These are phyloP conservation scores for Callithrix jacchus DNA, from an alignment of 2,113 vertebrate genomes.

Conservation along the genomic window DNA sequence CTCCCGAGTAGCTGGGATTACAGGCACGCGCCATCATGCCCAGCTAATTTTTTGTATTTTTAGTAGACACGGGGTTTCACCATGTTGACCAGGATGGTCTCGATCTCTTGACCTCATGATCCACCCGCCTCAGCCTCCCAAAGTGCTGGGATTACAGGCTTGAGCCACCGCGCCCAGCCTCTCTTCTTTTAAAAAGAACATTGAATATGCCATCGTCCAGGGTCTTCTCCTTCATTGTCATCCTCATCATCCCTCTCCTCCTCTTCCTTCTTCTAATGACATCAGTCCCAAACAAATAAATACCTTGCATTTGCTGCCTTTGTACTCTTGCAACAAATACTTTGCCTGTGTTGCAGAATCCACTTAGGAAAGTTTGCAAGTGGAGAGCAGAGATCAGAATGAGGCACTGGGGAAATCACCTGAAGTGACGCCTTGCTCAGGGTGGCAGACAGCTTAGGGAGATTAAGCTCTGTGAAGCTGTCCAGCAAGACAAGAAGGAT, in stretches of 20 bases:
- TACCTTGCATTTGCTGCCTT: not conserved
- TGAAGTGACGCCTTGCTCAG: not conserved
- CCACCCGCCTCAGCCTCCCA: too few relatives aligned
- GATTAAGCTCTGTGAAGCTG: not conserved
- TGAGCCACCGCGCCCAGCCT: too few relatives aligned
- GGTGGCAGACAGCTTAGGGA: not conserved
- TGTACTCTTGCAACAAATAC: not conserved
- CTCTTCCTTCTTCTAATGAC: not conserved
- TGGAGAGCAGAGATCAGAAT: not conserved
- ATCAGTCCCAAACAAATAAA: not conserved
- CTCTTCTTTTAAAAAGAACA: not conserved
- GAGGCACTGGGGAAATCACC: not conserved
- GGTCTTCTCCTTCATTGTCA: not conserved
- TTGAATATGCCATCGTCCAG: not conserved
- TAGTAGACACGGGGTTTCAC: too few relatives aligned
- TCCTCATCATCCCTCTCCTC: not conserved
- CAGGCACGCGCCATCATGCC: too few relatives aligned
- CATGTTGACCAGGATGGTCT: too few relatives aligned
- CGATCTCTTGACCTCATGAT: too few relatives aligned
- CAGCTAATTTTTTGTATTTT: too few relatives aligned
- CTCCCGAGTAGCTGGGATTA: too few relatives aligned
- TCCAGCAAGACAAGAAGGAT: constrained; percentile 58
- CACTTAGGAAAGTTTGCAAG: not conserved
- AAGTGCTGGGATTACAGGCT: too few relatives aligned
- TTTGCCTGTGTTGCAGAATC: not conserved